Percentiles rank a stretch among this genome's conserved stretches.
These are phyloP conservation scores for Idaea dimidiata DNA, from an alignment of 2,888 invertebrate genomes.

Conservation along the genomic window DNA sequence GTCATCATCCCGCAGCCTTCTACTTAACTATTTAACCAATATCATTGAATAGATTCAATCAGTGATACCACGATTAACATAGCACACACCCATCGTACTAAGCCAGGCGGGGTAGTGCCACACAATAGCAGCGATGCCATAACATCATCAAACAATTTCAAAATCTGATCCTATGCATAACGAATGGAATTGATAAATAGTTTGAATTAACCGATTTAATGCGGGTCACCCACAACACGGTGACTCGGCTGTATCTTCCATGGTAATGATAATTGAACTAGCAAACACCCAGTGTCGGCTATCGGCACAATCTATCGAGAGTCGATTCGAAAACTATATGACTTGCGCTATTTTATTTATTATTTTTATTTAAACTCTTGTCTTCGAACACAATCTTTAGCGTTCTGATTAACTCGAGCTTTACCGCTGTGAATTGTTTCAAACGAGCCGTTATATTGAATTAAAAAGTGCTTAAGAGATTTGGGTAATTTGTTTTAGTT, in stretches of 20 bases:
- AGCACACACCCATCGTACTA: slow-evolving; percentile 77
- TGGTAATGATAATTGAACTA: slow-evolving; percentile 80
- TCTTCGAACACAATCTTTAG: slow-evolving; percentile 79
- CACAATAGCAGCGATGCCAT: slow-evolving; percentile 67
- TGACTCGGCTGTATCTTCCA: slow-evolving; percentile 68
- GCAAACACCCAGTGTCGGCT: slow-evolving; percentile 77
- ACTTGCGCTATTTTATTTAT: slow-evolving; percentile 77
- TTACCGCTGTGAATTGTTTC: slow-evolving; percentile 77
- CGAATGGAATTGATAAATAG: slow-evolving; percentile 79
- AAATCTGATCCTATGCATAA: slow-evolving; percentile 79
- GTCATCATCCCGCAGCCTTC: neutral
- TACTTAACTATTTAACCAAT: slow-evolving; percentile 40
- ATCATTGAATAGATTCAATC: slow-evolving; percentile 67
- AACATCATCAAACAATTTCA: slow-evolving; percentile 79
- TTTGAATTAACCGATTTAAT: slow-evolving; percentile 81
- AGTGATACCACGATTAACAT: slow-evolving; percentile 67
- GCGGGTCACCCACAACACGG: slow-evolving; percentile 78
- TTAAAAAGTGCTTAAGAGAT: slow-evolving; percentile 33
- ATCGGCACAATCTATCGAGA: slow-evolving; percentile 71
- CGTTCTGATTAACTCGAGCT: slow-evolving; percentile 76
- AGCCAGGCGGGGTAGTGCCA: slow-evolving; percentile 56
- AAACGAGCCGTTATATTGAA: slow-evolving; percentile 58
- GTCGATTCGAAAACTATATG: slow-evolving; percentile 70
- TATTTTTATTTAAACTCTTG: slow-evolving; percentile 69
- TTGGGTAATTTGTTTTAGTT: neutral